Evolutionary conservation across 2,888 invertebrate species (phyloP), one percentile per base, ranked within the genome.

Genomic region (Hirtodrosophila duncani): DNA sequence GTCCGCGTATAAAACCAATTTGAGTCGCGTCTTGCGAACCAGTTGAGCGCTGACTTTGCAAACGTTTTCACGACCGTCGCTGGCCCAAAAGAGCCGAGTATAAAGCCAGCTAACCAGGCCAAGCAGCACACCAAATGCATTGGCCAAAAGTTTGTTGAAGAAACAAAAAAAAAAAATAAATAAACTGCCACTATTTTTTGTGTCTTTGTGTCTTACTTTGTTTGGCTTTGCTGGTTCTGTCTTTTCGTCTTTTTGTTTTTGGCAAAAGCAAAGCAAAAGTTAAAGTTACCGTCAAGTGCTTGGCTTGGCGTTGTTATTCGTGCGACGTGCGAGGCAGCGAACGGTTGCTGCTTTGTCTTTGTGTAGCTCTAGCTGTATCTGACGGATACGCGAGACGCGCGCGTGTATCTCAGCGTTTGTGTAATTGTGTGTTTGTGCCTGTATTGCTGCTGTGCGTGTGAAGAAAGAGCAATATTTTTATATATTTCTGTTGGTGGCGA

Each of bases 1-100:
- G 53, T 41, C 46, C 61, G 74, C 60, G 75, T 75, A 75, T 75
- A 75, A 75, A 81, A 75, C 68, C 71, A 67, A 75, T 63, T 79
- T 71, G 72, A 67, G 65, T 62, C 37, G 23, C 72, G 50, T 39
- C 16, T 44, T 31, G 53, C 68, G 81, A 81, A 75, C 81, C 75
- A 75, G 75, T 75, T 79, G 75, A 81, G 72, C 75, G 79, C 46
- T 48, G 79, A 71, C 79, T 67, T 79, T 70, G 81, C 78, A 57
- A 72, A 65, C 78, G 72, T 57, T 71, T 64, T 50, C 71, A 71
- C 61, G 61, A 60, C 27, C 46, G 29, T 37, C 61, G 39, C 45
- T 21, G 26, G 44, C 38, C 37, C 51, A 26, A 31, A 34, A 55
- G 39, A 27, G 3, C 14, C 24, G 10, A 30, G 33, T 9, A 20